Conservation (phyloP, 2,888 invertebrate genomes). For the Rhamphomyia laevipes region DNA sequence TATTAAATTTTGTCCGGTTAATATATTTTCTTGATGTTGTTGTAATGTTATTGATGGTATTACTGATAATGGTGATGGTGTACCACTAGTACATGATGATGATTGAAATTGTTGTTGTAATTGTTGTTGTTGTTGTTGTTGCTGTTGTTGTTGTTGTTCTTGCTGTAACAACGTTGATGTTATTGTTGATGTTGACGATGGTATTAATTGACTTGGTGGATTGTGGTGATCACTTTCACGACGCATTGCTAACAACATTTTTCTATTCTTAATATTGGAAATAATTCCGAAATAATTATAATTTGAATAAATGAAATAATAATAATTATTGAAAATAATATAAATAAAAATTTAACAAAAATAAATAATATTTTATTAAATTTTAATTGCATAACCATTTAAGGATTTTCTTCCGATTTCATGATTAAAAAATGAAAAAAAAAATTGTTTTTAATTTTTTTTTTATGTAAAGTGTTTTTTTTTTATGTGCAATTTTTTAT, state of each 20-base stretch:
- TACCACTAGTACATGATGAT: not conserved
- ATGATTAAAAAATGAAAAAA: not conserved
- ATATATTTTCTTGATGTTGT: slow-evolving; percentile 1
- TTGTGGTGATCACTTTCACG: slow-evolving; percentile 48
- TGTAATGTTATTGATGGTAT: not conserved
- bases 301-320: not conserved
- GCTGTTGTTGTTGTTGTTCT: not conserved
- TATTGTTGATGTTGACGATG: slow-evolving; percentile 5
- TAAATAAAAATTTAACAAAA: not conserved
- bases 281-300: not conserved
- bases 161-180: slow-evolving; percentile 1
- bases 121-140: not conserved
- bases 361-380: not conserved
- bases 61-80: not conserved
- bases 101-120: not conserved
- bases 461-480: not conserved
- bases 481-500: not conserved
- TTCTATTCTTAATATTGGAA: slow-evolving; percentile 12
- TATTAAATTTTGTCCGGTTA: not conserved
- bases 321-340: not conserved
- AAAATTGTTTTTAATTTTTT: not conserved
- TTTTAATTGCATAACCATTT: not conserved
- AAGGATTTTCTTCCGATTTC: not conserved
- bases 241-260: slow-evolving; percentile 58
- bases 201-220: not conserved